These are phyloP conservation scores for Eueremaeus valkanovi DNA, from an alignment of 2,888 invertebrate species.

Conservation along the genomic window DNA sequence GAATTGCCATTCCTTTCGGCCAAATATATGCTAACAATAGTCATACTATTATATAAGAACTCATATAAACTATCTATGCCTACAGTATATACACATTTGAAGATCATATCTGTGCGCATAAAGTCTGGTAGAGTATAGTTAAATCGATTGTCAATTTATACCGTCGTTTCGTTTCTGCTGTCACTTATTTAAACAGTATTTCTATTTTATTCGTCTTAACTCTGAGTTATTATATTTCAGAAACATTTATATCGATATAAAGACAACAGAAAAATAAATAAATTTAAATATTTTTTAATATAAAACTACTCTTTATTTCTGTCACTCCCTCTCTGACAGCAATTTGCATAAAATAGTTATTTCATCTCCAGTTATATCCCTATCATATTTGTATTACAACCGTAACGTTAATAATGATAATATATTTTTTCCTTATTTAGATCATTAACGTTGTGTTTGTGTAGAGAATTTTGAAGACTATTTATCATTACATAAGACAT, in stretches of 20 bases:
- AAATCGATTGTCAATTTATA: constrained; percentile 16
- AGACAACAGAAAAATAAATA: not conserved
- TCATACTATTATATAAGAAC: not conserved
- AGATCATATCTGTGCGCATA: not conserved
- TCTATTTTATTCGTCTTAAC: not conserved
- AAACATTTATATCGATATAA: not conserved
- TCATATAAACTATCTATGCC: not conserved
- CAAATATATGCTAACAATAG: not conserved
- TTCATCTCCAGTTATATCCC: not conserved
- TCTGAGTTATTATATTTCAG: not conserved
- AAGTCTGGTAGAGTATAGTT: not conserved
- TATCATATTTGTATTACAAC: too few relatives aligned
- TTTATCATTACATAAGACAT: not conserved
- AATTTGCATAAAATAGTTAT: constrained; percentile 16
- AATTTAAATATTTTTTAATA: not conserved
- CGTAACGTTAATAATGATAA: not conserved
- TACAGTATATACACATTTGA: not conserved
- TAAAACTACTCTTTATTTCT: not conserved
- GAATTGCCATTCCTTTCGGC: not conserved
- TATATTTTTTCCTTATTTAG: not conserved
- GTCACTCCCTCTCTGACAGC: not conserved
- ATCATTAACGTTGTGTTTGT: constrained; percentile 1
- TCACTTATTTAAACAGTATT: not conserved
- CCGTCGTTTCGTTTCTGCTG: not conserved
- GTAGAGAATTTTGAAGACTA: constrained; percentile 10